Evolutionary conservation across 2,797 vertebrate species (phyloP), one percentile per base, ranked within the genome.

Genomic region (Takifugu rubripes): DNA sequence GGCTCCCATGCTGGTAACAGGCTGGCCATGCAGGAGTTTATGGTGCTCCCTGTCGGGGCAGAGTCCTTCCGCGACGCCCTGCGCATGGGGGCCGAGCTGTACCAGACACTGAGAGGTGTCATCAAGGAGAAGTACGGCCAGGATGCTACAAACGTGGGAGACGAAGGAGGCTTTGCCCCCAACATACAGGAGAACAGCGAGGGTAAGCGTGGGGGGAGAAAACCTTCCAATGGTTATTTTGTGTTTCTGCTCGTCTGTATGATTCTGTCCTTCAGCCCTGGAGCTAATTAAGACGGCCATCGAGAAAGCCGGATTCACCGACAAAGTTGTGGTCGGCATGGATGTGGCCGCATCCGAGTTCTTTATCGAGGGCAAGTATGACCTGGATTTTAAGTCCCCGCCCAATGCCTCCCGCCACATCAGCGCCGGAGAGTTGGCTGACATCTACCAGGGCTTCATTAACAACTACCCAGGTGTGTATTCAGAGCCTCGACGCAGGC

Each of bases 121-220:
- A 96, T 96, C 87, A 95, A 94, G 72, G 94, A 95, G 83, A 96
- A 96, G 66, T 96, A 96, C 0, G 94, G 94, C 62, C 94, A 96
- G 74, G 94, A 96, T 68, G 95, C 95, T 46, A 96, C 94, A 61
- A 96, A 95, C 4, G 95, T 96, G 61, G 95, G 94, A 4, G 95
- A 96, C 36, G 95, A 96, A 82, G 94, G 95, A 7, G 94, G 95
- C n/a, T 97, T 96, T 82, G 95, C 94, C 31, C 95, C 95, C 5
- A 96, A 96, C 48, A 96, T 96, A 82, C 89, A 96, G 85, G 94
- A 96, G 84, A 96, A 96, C 21, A 94, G 93, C 1, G 95, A 96
- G 91, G 95, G 95, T 96, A 67, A 92, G 83, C 4, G 31, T 10
- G 8, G 21, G 21, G 21, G 21, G 31, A 48, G 5, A 21, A 3